Conservation (phyloP, 53 echinoderm and acorn worm genomes). For the Holothuria leucospilota region DNA sequence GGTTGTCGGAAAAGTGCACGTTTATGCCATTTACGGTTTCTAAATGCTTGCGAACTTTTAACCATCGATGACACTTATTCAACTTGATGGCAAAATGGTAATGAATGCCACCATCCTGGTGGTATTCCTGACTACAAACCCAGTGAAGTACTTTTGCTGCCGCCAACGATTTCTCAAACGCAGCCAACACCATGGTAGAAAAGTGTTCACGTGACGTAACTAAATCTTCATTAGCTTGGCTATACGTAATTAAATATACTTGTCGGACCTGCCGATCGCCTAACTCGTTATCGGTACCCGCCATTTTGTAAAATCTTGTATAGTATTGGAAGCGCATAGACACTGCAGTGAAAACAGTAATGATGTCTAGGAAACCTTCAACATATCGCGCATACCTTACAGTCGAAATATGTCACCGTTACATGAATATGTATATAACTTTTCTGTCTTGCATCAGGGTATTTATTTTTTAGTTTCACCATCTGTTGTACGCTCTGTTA, state of each 20-base stretch:
- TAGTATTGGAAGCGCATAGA: neutral
- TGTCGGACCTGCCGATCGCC: conserved; percentile 8
- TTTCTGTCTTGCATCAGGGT: no score
- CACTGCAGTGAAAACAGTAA: no score
- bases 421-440: no score
- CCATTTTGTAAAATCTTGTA: neutral
- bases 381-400: no score
- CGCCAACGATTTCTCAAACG: conserved; percentile 2
- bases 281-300: conserved; percentile 8
- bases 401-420: no score
- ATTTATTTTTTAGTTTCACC: no score
- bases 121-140: neutral
- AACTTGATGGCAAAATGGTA: conserved; percentile 5
- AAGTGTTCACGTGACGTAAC: conserved; percentile 13
- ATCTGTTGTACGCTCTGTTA: no score
- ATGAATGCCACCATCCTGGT: neutral
- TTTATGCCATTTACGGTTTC: conserved; percentile 8
- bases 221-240: conserved; percentile 15
- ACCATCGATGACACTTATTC: conserved; percentile 10
- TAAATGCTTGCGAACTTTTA: neutral
- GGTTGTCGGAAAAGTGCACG: neutral
- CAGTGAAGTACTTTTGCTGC: neutral
- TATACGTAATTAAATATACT: conserved; percentile 30
- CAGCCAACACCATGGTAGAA: neutral
- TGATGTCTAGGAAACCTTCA: no score